A percentile compares a stretch with the other conserved stretches of the same genome.
phyloP scores from a whole-genome alignment of 1,140 invertebrate genomes.

The Anoplolepis gracilipes region DNA sequence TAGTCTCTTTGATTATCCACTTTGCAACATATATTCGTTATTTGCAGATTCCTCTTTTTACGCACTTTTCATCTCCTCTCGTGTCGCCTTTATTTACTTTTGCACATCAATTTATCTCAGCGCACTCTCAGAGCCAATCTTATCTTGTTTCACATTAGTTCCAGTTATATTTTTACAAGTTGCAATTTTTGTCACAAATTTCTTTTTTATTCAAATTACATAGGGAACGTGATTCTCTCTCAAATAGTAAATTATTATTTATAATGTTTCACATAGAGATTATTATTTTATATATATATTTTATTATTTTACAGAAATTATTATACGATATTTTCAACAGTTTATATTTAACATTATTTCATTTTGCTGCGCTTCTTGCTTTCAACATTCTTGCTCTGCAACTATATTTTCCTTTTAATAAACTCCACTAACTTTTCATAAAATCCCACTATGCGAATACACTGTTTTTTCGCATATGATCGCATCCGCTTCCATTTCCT shows the following conservation, averaged over 20 bases:
- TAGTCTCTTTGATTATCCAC: slow-evolving; percentile 39
- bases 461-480: slow-evolving; percentile 40
- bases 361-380: slow-evolving; percentile 2
- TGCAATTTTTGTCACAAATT: not conserved
- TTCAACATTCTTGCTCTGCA: not conserved
- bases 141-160: not conserved
- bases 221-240: not conserved
- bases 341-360: not conserved
- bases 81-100: not conserved
- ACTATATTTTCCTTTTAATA: slow-evolving; percentile 18
- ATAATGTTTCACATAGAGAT: not conserved
- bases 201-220: not conserved
- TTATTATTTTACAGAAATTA: not conserved
- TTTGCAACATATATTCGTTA: slow-evolving; percentile 31
- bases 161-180: not conserved
- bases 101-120: not conserved
- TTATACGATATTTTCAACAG: not conserved
- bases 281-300: not conserved
- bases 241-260: not conserved
- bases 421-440: slow-evolving; percentile 1
- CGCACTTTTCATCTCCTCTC: not conserved
- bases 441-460: not conserved
- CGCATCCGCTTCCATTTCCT: slow-evolving; percentile 50
- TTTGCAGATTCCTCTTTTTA: not conserved
- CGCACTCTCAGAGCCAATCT: not conserved